phyloP scores from a whole-genome alignment of 2,113 vertebrate species.

The Ptilonorhynchus violaceus region DNA sequence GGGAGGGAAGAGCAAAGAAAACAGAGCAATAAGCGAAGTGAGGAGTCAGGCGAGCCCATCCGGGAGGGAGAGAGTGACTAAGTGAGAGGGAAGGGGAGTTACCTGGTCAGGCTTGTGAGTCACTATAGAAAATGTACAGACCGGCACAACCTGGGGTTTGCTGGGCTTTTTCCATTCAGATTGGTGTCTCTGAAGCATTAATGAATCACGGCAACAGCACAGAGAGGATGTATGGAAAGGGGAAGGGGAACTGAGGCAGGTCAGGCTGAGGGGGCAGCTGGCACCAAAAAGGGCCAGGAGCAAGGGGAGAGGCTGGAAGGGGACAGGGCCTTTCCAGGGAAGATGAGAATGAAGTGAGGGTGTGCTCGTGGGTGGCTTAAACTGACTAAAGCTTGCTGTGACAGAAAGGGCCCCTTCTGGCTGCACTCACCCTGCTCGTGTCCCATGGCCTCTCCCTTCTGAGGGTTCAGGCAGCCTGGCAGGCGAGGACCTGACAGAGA shows the following conservation, averaged over 20 bases:
- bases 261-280: not conserved
- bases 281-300: not conserved
- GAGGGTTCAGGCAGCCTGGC: not conserved
- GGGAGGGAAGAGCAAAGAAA: not conserved
- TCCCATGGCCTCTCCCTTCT: not conserved
- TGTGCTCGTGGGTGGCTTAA: not conserved
- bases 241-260: not conserved
- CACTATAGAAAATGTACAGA: conserved; percentile 33
- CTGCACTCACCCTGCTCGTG: not conserved
- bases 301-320: not conserved
- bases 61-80: conserved; percentile 44
- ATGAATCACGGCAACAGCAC: conserved; percentile 5
- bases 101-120: conserved; percentile 45
- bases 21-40: not conserved
- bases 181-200: not conserved
- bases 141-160: conserved; percentile 17
- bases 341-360: not conserved
- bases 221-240: not conserved
- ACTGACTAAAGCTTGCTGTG: not conserved
- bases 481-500: not conserved
- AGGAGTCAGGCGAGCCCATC: not conserved
- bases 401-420: not conserved
- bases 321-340: not conserved
- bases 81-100: conserved; percentile 28
- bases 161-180: conserved; percentile 46